phyloP scores from a whole-genome alignment of 2,888 invertebrate genomes.

The Deilephila porcellus region DNA sequence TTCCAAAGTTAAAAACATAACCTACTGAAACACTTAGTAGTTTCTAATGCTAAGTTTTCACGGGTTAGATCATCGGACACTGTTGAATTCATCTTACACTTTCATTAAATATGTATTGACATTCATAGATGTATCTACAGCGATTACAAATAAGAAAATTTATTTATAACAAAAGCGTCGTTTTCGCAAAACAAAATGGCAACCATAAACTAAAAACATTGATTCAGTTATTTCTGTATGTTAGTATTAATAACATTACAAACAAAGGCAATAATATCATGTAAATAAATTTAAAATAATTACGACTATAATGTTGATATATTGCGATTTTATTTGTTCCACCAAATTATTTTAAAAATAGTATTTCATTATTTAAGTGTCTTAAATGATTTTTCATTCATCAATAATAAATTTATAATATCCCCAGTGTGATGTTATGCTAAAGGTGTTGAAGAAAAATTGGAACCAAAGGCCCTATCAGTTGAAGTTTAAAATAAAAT shows the following conservation, averaged over 20 bases:
- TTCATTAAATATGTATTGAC: conserved; percentile 41
- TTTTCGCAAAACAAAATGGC: conserved; percentile 52
- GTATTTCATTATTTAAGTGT: too few species aligned
- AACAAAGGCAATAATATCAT: neutral
- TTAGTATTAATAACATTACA: neutral
- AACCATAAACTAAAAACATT: conserved; percentile 45
- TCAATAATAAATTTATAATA: too few species aligned
- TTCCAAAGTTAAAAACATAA: conserved; percentile 71
- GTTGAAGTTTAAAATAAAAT: too few species aligned
- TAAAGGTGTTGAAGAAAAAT: too few species aligned
- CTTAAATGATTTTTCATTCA: too few species aligned
- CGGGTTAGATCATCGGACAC: conserved; percentile 71
- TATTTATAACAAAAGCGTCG: conserved; percentile 46
- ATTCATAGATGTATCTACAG: conserved; percentile 48
- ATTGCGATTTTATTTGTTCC: too few species aligned
- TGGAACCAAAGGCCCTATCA: too few species aligned
- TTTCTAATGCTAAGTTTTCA: conserved; percentile 70
- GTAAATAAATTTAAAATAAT: too few species aligned
- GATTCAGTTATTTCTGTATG: neutral
- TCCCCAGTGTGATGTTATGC: too few species aligned
- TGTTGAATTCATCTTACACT: conserved; percentile 79
- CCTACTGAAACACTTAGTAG: conserved; percentile 76
- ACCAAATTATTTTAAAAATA: too few species aligned
- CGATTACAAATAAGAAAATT: neutral
- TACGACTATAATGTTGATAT: too few species aligned